Conservation (phyloP, 2,113 vertebrate species). For the Cryptomyrus ogoouensis region DNA sequence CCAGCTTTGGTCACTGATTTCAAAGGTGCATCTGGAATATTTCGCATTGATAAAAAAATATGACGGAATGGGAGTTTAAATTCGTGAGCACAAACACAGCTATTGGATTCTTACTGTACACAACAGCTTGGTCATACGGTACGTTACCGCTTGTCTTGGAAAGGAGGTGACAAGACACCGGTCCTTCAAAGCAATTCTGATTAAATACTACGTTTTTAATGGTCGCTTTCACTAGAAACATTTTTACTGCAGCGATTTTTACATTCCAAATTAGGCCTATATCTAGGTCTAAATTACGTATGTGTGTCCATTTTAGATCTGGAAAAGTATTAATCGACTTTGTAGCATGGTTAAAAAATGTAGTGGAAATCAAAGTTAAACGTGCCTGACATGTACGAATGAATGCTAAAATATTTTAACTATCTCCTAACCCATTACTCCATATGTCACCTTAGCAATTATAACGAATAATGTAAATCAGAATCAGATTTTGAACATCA, state of each 20-base stretch:
- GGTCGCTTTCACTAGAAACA: neutral
- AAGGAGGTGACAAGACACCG: neutral
- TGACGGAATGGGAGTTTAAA: neutral
- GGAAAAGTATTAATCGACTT: neutral
- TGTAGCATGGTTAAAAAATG: neutral
- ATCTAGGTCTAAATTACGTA: neutral
- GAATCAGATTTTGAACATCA: neutral
- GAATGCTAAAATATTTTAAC: neutral
- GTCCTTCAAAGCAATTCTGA: neutral
- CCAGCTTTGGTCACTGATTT: neutral
- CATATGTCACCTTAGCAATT: neutral
- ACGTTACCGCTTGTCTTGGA: neutral
- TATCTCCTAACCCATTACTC: neutral
- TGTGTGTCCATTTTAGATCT: neutral
- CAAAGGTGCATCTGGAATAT: neutral
- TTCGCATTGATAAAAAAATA: neutral
- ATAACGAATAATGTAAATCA: neutral
- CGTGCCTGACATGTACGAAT: neutral
- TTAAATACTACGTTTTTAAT: neutral
- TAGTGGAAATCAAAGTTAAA: neutral
- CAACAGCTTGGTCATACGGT: neutral
- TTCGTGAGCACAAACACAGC: neutral
- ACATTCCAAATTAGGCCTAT: neutral
- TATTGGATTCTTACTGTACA: neutral
- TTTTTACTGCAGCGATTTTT: neutral